Base-by-base conservation (phyloP, 2,888 invertebrate species). In the Emesis furor region DNA sequence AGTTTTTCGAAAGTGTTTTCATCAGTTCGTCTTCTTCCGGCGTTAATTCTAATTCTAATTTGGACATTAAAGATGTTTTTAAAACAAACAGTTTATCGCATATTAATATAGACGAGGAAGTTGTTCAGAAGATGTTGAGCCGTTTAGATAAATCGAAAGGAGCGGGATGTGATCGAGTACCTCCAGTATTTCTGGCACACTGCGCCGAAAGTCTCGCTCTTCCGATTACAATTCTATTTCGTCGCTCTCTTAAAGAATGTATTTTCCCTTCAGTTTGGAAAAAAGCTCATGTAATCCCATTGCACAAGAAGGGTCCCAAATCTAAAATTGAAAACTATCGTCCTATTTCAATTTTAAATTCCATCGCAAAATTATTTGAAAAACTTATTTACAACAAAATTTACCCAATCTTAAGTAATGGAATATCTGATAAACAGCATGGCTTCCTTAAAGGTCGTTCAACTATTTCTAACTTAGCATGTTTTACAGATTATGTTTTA, bases 271-370 rank as follows among this genome's bases (percentile, higher is more conserved):
- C 37, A 5, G 32, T 59, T 7, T 82, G 78, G 78, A 82, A 82
- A 69, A 42, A 51, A 37, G 76, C 78, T 0, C 74, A 42, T 17
- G 51, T 82, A 4, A 72, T 76, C 2, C 82, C 82, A 14, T 59
- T 78, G 24, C 75, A 74, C 59, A 83, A 83, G 74, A 77, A 71
- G 17, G 81, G 83, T 0, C 35, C 72, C 10, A 79, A 73, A 74
- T 17, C 17, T 14, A 6, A 78, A 32, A 74, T 83, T 37, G 24
- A 69, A 30, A 82, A 82, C 30, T 82, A 78, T 14, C 68, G 76
- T 2, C 78, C 82, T 1, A 82, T 78, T 1, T 78, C 75, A 5
- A 75, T 74, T 8, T 24, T 24, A 59, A 59, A 59, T 24, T 59
- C 24, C 8, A 3, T 59, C 8, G 24, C 24, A 24, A 59, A 59